Base-by-base conservation (phyloP, 2,888 invertebrate species). In the Polydesmus complanatus region DNA sequence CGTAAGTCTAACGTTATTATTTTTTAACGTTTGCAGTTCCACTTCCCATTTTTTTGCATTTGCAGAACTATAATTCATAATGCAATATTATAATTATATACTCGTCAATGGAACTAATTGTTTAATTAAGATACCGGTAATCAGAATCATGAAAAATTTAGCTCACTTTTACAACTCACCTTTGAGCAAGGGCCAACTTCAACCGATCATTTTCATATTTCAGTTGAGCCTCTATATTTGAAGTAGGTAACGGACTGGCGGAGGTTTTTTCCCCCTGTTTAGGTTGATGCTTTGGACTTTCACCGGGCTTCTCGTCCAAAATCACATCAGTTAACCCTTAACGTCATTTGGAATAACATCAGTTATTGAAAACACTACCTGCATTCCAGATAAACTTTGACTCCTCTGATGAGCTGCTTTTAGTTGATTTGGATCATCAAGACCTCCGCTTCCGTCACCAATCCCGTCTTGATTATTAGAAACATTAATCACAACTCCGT, bases 1-100 rank as follows among this genome's bases (percentile, higher is more conserved):
- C 3, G 96, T 96, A 70, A 97, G 79, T 66, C 95, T 83, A 47
- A 90, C 84, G 75, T 96, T 97, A 78, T 95, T 96, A 72, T 89
- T 94, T 78, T 96, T 96, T 67, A 97, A 78, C 1, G 94, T 95
- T 55, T 91, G 87, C 67, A 97, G 78, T 76, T 97, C 96, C 51
- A 95, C 86, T 79, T 96, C 96, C 96, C 96, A 96, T 74, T 96
- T 95, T 78, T 95, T 96, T 11, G 95, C 95, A 78, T 96, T 96
- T 50, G 94, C 90, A 56, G 95, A 96, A 75, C 96, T 93, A 76
- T 54, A 75, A 73, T 68, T 61, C 54, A 57, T 49, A 60, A n/a
- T n/a, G n/a, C n/a, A n/a, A n/a, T n/a, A 18, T 18, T 14, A 48
- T 18, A 14, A 19, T 48, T 14, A 48, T 18, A 48, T 48, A 14